A percentile compares a stretch with the other conserved stretches of the same genome.
Conservation (phyloP, 2,888 invertebrate species). For the Rhingia rostrata region DNA sequence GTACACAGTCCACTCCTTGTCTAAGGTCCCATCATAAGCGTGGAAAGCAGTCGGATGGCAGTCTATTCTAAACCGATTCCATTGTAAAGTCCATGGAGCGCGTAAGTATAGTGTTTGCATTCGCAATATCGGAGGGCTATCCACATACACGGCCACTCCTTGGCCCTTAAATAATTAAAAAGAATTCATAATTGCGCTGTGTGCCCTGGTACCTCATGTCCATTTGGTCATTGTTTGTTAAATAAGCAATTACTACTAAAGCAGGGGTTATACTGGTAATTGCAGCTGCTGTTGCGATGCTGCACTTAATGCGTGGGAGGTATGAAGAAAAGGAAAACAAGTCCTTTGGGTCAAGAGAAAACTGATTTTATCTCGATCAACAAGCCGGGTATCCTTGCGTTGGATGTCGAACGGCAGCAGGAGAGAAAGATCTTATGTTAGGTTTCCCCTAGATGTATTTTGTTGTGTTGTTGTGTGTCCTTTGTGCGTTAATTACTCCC, state of each 20-base stretch:
- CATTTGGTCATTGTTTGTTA: slow-evolving; percentile 58
- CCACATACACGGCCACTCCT: slow-evolving; percentile 2
- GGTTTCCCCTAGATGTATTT: background rate
- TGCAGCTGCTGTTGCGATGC: slow-evolving; percentile 18
- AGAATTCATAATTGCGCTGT: slow-evolving; percentile 43
- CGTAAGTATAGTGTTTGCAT: slow-evolving; percentile 7
- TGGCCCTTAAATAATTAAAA: slow-evolving; percentile 38
- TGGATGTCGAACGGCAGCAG: background rate
- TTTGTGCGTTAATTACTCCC: slow-evolving; percentile 39
- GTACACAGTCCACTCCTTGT: background rate
- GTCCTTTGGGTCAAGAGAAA: slow-evolving; percentile 37
- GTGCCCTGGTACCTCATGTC: slow-evolving; percentile 19
- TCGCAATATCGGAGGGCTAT: slow-evolving; percentile 13
- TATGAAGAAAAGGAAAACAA: background rate
- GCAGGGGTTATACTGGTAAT: slow-evolving; percentile 10
- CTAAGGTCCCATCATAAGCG: background rate
- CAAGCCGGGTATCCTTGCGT: slow-evolving; percentile 1
- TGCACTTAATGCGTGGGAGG: slow-evolving; percentile 17
- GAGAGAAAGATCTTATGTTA: background rate
- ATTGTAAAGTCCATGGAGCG: background rate
- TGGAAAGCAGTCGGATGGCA: background rate
- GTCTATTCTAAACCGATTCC: slow-evolving; percentile 5
- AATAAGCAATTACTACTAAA: slow-evolving; percentile 56
- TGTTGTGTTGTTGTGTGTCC: background rate
- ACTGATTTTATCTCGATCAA: slow-evolving; percentile 38